Evolutionary conservation across 1,140 invertebrate species (phyloP).

Genomic region (Drosophila pachea): DNA sequence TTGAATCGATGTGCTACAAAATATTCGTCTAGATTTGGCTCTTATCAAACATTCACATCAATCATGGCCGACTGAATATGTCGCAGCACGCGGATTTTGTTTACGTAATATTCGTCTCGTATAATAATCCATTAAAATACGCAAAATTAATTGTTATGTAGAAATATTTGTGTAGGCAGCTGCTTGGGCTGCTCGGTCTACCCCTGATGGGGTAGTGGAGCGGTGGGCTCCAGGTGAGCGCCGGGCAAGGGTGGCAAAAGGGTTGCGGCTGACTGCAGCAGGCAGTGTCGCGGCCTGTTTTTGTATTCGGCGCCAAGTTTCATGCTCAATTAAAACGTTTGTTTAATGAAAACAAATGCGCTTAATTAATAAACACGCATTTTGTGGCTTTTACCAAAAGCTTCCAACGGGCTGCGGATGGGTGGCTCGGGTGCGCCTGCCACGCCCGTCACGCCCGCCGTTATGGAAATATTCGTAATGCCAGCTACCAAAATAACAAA

Average conservation of each 20-base stretch:
- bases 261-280: slow-evolving; percentile 22
- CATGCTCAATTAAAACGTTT: slow-evolving; percentile 79
- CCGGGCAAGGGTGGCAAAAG: slow-evolving; percentile 24
- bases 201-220: slow-evolving; percentile 13
- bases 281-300: slow-evolving; percentile 42
- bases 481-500: slow-evolving; percentile 44
- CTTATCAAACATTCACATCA: slow-evolving; percentile 41
- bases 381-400: slow-evolving; percentile 64
- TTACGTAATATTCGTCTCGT: slow-evolving; percentile 43
- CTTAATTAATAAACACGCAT: slow-evolving; percentile 79
- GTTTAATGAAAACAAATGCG: slow-evolving; percentile 79
- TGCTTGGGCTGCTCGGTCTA: slow-evolving; percentile 6
- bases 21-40: not conserved
- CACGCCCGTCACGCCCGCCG: not conserved
- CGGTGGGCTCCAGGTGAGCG: slow-evolving; percentile 21
- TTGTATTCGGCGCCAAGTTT: slow-evolving; percentile 68
- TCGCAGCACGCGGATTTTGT: slow-evolving; percentile 50
- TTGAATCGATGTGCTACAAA: too few relatives aligned
- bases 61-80: slow-evolving; percentile 40
- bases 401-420: slow-evolving; percentile 10
- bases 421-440: not conserved
- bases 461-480: slow-evolving; percentile 40
- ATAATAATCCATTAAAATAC: slow-evolving; percentile 71
- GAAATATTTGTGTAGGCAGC: slow-evolving; percentile 43
- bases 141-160: slow-evolving; percentile 73